Evolutionary conservation across 2,888 invertebrate genomes (phyloP).

Genomic region (Tetragonisca angustula): DNA sequence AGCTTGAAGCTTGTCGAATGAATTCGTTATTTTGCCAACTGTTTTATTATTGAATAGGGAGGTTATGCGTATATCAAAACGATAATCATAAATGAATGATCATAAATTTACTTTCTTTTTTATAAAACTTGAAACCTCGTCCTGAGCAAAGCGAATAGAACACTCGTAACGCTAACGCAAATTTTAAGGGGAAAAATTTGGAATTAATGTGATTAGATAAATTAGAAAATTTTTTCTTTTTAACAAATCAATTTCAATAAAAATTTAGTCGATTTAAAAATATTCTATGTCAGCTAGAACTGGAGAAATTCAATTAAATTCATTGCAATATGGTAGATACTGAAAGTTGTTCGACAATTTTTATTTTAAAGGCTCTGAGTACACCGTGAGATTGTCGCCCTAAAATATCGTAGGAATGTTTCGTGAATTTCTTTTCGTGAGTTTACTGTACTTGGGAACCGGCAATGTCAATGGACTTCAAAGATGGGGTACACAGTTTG

Average conservation of each 20-base stretch:
- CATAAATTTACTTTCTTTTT: too few species aligned
- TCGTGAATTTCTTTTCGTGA: slow-evolving; percentile 43
- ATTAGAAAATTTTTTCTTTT: not conserved
- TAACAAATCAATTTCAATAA: not conserved
- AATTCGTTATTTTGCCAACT: too few species aligned
- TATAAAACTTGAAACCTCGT: too few species aligned
- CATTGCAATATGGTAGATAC: not conserved
- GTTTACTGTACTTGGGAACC: slow-evolving; percentile 42
- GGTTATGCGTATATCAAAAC: too few species aligned
- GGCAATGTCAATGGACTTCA: slow-evolving; percentile 51
- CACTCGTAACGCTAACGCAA: too few species aligned
- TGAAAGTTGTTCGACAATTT: not conserved
- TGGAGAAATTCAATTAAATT: not conserved
- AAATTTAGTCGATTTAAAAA: not conserved
- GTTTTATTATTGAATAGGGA: too few species aligned
- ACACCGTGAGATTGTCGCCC: not conserved
- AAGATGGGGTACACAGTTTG: slow-evolving; percentile 77
- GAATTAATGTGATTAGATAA: too few species aligned
- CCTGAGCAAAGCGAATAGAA: too few species aligned
- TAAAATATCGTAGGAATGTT: slow-evolving; percentile 19
- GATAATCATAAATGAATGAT: too few species aligned
- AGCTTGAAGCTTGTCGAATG: too few species aligned
- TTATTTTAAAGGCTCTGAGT: not conserved
- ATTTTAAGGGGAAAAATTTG: too few species aligned
- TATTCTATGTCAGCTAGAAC: too few species aligned